phyloP scores from a whole-genome alignment of 2,797 vertebrate species.

The Molossus molossus region DNA sequence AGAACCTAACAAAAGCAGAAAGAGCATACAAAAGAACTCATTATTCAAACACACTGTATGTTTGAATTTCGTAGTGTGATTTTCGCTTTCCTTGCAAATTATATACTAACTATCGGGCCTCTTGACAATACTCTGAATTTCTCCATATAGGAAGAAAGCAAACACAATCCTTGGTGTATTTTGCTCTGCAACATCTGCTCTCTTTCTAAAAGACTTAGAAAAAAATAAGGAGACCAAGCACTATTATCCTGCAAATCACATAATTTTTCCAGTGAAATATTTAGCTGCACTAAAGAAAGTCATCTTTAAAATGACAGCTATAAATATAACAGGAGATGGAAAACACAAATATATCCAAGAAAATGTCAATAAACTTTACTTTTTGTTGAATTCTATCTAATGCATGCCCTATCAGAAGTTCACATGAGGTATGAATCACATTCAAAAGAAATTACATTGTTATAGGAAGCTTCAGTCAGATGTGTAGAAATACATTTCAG shows the following conservation, averaged over 20 bases:
- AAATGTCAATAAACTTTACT: background rate
- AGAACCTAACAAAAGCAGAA: background rate
- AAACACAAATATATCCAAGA: background rate
- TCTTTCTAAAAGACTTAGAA: background rate
- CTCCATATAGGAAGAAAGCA: background rate
- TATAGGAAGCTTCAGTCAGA: background rate
- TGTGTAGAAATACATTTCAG: background rate
- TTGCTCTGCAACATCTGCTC: background rate
- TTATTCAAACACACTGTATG: background rate
- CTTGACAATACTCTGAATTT: background rate
- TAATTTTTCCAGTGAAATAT: constrained; percentile 17
- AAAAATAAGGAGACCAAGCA: background rate
- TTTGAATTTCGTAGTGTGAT: background rate
- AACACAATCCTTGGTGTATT: background rate
- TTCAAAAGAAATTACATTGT: background rate
- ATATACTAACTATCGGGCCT: background rate
- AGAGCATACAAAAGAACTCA: background rate
- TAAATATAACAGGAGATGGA: background rate
- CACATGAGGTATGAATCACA: background rate
- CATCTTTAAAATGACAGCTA: background rate
- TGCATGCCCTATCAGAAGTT: background rate
- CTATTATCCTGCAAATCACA: background rate
- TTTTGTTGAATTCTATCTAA: background rate
- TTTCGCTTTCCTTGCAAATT: constrained; percentile 19
- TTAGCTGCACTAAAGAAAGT: background rate